Conservation (phyloP, 2,113 vertebrate genomes). For the Oncorhynchus tshawytscha region DNA sequence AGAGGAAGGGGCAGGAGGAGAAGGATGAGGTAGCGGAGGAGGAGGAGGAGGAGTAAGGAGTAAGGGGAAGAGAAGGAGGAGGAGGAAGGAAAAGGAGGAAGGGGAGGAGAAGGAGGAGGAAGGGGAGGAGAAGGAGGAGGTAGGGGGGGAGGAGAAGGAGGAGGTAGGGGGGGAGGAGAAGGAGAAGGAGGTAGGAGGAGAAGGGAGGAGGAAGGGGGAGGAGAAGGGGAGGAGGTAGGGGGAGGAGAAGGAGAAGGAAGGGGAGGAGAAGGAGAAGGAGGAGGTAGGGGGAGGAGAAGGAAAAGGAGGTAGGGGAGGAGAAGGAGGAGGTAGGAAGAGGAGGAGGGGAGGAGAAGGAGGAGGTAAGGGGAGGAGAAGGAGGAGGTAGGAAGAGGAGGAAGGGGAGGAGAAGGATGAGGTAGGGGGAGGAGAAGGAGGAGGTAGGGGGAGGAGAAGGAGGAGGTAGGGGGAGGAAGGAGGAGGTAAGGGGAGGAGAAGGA, state of each 20-base stretch:
- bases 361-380: accelerated
- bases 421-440: too few species aligned
- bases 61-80: accelerated
- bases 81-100: accelerated
- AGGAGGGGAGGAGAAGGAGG: accelerated
- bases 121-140: accelerated
- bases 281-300: too few species aligned
- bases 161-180: too few species aligned
- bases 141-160: accelerated
- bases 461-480: too few species aligned
- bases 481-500: too few species aligned
- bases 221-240: accelerated
- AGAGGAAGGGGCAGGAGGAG: too few species aligned
- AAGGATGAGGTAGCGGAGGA: accelerated
- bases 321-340: accelerated
- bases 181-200: not conserved
- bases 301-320: too few species aligned
- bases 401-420: accelerated
- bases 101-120: not conserved
- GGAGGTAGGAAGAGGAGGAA: accelerated
- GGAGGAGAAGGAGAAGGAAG: too few species aligned
- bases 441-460: too few species aligned
- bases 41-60: accelerated
- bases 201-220: accelerated
- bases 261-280: too few species aligned